These are phyloP conservation scores for Trachymyrmex septentrionalis DNA, from an alignment of 1,140 invertebrate genomes.

Conservation along the genomic window DNA sequence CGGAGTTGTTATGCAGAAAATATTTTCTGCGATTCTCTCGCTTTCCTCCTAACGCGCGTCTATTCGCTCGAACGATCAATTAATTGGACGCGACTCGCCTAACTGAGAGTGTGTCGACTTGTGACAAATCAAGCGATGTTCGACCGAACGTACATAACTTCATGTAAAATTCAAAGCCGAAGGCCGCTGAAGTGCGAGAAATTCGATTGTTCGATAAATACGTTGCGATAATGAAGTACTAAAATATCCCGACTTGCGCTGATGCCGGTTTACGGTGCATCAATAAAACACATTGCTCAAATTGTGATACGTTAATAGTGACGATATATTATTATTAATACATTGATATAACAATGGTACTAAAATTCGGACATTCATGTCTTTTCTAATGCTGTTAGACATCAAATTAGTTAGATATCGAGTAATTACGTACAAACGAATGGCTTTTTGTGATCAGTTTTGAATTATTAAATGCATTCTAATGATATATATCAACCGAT, in stretches of 20 bases:
- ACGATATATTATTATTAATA: not conserved
- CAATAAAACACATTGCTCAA: not conserved
- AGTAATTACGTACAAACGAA: not conserved
- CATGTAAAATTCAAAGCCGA: constrained; percentile 32
- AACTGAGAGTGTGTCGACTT: constrained; percentile 9
- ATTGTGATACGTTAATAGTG: not conserved
- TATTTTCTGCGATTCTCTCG: constrained; percentile 7
- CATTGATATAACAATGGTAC: not conserved
- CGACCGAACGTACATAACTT: constrained; percentile 16
- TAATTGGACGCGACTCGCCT: constrained; percentile 46
- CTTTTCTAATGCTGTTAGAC: not conserved
- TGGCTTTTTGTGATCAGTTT: not conserved
- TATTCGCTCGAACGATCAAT: constrained; percentile 24
- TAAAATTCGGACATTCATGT: not conserved
- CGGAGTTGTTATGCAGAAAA: not conserved
- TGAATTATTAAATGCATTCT: not conserved
- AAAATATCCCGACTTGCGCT: not conserved
- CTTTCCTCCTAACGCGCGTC: not conserved
- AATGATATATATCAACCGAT: not conserved
- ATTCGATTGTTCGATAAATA: constrained; percentile 27
- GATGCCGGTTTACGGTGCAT: not conserved
- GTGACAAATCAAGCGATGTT: constrained; percentile 24
- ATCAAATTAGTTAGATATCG: not conserved
- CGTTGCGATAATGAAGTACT: constrained; percentile 1
- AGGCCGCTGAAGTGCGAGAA: constrained; percentile 6